These are phyloP conservation scores for Drosophila acutilabella DNA, from an alignment of 2,888 invertebrate genomes.

Conservation along the genomic window DNA sequence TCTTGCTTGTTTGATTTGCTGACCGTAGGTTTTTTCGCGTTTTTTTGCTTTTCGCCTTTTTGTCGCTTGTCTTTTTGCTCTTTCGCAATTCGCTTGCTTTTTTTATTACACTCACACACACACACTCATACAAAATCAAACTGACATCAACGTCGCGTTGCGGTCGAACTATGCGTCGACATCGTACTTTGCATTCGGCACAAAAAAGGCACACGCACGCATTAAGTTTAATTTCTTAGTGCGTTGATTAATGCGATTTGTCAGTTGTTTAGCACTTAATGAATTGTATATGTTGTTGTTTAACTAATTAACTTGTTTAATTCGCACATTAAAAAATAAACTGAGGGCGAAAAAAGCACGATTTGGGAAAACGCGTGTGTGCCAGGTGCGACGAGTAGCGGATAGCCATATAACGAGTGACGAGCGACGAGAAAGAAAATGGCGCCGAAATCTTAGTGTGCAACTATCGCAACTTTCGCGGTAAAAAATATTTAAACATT, in stretches of 20 bases:
- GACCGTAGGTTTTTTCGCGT: constrained; percentile 33
- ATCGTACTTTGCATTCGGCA: constrained; percentile 64
- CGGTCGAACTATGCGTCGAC: constrained; percentile 66
- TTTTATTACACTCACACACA: constrained; percentile 35
- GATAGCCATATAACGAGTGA: constrained; percentile 38
- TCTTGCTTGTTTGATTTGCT: constrained; percentile 52
- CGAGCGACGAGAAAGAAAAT: constrained; percentile 59
- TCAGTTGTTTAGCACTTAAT: constrained; percentile 20
- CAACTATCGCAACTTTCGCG: constrained; percentile 10
- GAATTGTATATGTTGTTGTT: constrained; percentile 13
- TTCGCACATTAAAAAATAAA: constrained; percentile 64
- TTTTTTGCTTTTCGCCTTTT: constrained; percentile 23
- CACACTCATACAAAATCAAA: constrained; percentile 39
- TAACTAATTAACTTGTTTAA: constrained; percentile 34
- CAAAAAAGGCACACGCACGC: constrained; percentile 48
- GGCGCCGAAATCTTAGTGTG: constrained; percentile 57
- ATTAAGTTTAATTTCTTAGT: constrained; percentile 19
- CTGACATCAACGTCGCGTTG: constrained; percentile 55
- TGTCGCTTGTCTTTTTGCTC: constrained; percentile 51
- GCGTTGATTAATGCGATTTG: background rate
- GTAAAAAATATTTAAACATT: too few relatives aligned
- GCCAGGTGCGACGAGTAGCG: constrained; percentile 59
- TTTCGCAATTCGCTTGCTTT: constrained; percentile 60
- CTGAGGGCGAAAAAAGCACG: constrained; percentile 70
- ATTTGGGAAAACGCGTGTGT: constrained; percentile 75